A percentile compares a stretch with the other conserved stretches of the same genome.
phyloP scores from a whole-genome alignment of 2,888 invertebrate species.

The Dastarcus helophoroides region DNA sequence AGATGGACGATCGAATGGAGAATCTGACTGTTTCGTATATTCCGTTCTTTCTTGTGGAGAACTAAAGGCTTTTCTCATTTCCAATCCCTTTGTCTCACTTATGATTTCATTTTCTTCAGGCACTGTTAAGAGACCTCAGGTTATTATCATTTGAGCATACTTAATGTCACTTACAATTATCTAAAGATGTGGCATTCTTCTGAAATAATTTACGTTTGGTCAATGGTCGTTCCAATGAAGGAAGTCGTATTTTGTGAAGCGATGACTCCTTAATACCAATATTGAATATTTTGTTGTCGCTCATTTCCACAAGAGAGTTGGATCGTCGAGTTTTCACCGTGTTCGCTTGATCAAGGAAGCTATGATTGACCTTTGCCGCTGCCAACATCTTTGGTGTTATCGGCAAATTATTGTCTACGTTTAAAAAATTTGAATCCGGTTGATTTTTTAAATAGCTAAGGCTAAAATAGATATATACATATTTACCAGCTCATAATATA shows the following conservation, averaged over 20 bases:
- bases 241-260: conserved; percentile 39
- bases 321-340: conserved; percentile 29
- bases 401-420: conserved; percentile 16
- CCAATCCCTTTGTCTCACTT: conserved; percentile 11
- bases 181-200: conserved; percentile 33
- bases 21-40: conserved; percentile 21
- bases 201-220: conserved; percentile 37
- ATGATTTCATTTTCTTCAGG: conserved; percentile 38
- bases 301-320: conserved; percentile 30
- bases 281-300: conserved; percentile 33
- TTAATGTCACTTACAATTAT: conserved; percentile 31
- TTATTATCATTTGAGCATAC: not conserved
- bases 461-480: conserved; percentile 41
- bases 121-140: conserved; percentile 25
- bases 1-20: conserved; percentile 29
- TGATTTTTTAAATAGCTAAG: conserved; percentile 53
- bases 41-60: conserved; percentile 37
- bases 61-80: conserved; percentile 33
- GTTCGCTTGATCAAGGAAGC: no score
- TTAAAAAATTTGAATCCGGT: conserved; percentile 26
- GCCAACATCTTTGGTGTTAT: conserved; percentile 16
- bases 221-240: conserved; percentile 42
- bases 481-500: no score
- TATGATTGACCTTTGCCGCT: conserved; percentile 21
- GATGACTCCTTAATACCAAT: conserved; percentile 28